Evolutionary conservation across 2,888 invertebrate species (phyloP), one percentile per base, ranked within the genome.

Genomic region (Sphecodes monilicornis): DNA sequence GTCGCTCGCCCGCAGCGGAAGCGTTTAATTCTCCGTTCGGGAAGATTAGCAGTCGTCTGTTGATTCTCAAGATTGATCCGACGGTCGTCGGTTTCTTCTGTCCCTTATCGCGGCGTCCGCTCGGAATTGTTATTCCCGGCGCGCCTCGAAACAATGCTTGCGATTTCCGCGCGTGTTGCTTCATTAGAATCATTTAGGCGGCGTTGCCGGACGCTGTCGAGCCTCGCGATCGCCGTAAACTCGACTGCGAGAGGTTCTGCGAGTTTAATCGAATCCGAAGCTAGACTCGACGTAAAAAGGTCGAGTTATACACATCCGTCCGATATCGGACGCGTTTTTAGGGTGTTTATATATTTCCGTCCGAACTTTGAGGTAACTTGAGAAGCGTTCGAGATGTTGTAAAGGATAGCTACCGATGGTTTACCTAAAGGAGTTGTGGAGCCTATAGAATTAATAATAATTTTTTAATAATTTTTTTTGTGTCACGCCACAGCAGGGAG

Each of bases 71-170:
- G 66, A 36, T 66, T 22, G 64, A 64, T 36, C 64, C 10, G 18
- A 6, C 32, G 4, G 66, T 1, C n/a, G 26, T 50, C 6, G 36
- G 50, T 18, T 32, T 18, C 29, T 39, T 39, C 36, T 46, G 66
- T 32, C 39, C 3, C 26, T 32, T 70, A 22, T 68, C 16, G 39
- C 22, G 60, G 8, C 66, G 54, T 26, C 43, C 26, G 22, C 32
- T 43, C 22, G 69, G 46, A 46, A 80, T 86, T 76, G 41, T 76
- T 78, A 86, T 86, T 86, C 86, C 36, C 13, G 64, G 16, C 86
- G 66, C 86, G 86, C 26, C 16, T 32, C n/a, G 77, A 83, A 75
- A 83, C 86, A 86, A 86, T 86, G 86, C 86, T 75, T 80, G 73
- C 83, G 77, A 86, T 86, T 81, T 86, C 86, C 86, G 83, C 76